Conservation (phyloP, 1,140 invertebrate genomes). For the Drosophila albomicans region DNA sequence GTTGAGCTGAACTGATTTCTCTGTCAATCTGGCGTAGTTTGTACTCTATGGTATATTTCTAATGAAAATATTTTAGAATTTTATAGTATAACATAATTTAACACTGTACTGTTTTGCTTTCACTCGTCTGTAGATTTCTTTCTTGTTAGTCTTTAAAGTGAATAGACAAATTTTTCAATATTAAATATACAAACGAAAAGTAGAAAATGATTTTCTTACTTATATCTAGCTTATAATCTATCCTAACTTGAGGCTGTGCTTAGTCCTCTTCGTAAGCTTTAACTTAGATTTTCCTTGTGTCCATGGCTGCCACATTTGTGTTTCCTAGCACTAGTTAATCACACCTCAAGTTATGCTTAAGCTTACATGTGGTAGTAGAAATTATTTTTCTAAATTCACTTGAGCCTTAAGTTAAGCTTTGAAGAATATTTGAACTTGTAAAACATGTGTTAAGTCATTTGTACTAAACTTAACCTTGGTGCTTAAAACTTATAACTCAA, state of each 20-base stretch:
- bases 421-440: slow-evolving; percentile 3
- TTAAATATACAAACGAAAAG: no score
- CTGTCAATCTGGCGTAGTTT: no score
- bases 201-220: background rate
- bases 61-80: no score
- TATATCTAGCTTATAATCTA: background rate
- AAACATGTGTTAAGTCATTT: slow-evolving; percentile 1
- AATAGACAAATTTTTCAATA: background rate
- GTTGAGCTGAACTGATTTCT: no score
- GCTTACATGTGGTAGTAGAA: background rate
- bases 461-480: background rate
- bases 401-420: background rate
- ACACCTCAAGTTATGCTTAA: background rate
- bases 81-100: no score
- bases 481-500: slow-evolving; percentile 9
- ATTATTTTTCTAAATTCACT: background rate
- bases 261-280: background rate
- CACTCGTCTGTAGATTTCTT: no score
- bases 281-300: background rate
- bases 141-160: no score
- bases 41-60: no score
- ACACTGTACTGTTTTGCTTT: no score
- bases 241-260: background rate
- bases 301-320: background rate
- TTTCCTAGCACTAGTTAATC: background rate